These are phyloP conservation scores for Thereva unica DNA, from an alignment of 2,888 invertebrate species.

Conservation along the genomic window DNA sequence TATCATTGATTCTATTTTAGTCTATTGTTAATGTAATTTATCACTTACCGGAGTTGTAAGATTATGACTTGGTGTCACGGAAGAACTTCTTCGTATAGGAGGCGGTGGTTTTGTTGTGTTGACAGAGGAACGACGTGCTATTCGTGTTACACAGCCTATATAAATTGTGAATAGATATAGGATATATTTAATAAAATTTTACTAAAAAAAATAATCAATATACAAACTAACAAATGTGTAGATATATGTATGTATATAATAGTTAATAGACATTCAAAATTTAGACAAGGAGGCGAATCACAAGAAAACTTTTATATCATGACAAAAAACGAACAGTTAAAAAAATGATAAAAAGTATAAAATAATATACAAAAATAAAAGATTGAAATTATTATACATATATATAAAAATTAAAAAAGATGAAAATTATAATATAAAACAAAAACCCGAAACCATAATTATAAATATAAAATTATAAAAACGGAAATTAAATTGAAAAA, in stretches of 20 bases:
- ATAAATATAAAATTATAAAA: slow-evolving; percentile 37
- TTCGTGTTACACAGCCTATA: slow-evolving; percentile 52
- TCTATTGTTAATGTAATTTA: neutral
- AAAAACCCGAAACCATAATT: slow-evolving; percentile 23
- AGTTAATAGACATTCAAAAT: neutral
- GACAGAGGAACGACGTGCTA: slow-evolving; percentile 57
- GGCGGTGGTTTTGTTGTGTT: slow-evolving; percentile 73
- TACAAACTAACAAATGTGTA: slow-evolving; percentile 9
- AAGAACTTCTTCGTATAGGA: slow-evolving; percentile 80
- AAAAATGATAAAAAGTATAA: neutral
- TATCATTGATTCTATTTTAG: neutral
- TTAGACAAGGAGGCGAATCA: slow-evolving; percentile 12
- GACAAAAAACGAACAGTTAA: slow-evolving; percentile 3
- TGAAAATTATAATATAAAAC: slow-evolving; percentile 28
- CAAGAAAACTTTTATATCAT: slow-evolving; percentile 16
- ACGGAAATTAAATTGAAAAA: slow-evolving; percentile 47
- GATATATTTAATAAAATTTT: neutral
- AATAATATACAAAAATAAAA: neutral
- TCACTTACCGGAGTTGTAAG: slow-evolving; percentile 52
- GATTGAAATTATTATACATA: neutral
- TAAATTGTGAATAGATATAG: slow-evolving; percentile 1
- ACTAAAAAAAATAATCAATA: neutral
- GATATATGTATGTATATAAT: slow-evolving; percentile 4
- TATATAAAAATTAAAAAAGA: slow-evolving; percentile 37
- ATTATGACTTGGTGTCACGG: slow-evolving; percentile 58